Evolutionary conservation across 2,113 vertebrate genomes (phyloP), one percentile per base, ranked within the genome.

Genomic region (Cygnus buccinator): DNA sequence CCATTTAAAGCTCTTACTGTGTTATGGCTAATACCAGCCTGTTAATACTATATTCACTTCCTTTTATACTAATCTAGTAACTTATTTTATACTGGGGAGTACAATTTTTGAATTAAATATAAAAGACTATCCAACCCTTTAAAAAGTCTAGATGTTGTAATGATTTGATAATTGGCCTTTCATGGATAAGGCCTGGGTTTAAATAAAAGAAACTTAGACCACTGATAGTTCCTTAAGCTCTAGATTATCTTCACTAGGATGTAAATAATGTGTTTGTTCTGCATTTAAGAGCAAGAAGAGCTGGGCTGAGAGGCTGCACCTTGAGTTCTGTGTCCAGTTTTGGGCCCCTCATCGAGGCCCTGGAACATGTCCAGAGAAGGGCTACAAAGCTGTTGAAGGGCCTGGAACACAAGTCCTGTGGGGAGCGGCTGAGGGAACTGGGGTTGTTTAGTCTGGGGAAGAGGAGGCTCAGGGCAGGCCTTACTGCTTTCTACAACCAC

Each of bases 41-140:
- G 86, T 96, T 90, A 91, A 93, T 94, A 95, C 6, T 39, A 0
- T 20, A 59, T 66, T 73, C 66, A 89, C 82, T 91, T 97, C 93
- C 94, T 91, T 82, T 79, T n/a, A 50, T 48, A 39, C 29, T 84
- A 35, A 84, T 61, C 81, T 79, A 91, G 48, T 74, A 80, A 94
- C 78, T 77, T 89, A 31, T 26, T 94, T 94, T 48, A 62, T 29
- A 46, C 10, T 15, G 5, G 61, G 28, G 65, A 74, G 28, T 18
- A 50, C 11, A 28, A 9, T 7, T 55, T 89, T 88, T 33, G 2
- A 84, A n/a, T 78, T 59, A 65, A 73, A 57, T 23, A 44, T 13
- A 73, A 68, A 78, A 65, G 13, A 13, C 22, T 7, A 48, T 54
- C 48, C 20, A 18, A 35, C 29, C 20, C 33, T 90, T 96, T 88